Evolutionary conservation across 30 jellyfish, hydroid and myxozoan genomes (phyloP), one percentile per base, ranked within the genome.

Genomic region (Turritopsis dohrnii): DNA sequence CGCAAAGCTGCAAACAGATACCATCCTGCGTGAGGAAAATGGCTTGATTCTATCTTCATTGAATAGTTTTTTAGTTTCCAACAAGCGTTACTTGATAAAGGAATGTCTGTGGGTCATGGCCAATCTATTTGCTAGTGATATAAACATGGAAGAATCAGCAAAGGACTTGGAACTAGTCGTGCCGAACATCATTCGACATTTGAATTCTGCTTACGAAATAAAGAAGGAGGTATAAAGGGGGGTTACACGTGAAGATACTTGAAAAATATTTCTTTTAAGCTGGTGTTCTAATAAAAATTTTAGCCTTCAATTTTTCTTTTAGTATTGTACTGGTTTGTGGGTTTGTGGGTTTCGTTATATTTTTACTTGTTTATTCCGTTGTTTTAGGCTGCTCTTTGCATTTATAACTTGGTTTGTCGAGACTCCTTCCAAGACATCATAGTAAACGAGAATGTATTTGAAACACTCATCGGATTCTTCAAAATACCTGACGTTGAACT

Each of bases 21-120:
- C 81, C 21, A 7, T 60, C 26, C 65, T 80, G 16, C 52, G 72
- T 29, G 21, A 41, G 24, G 89, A 82, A 29, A 82, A 65, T 66
- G 89, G 87, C 20, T 18, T 23, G 25, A 28, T 89, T 8, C 31
- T 82, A 0, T 9, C 29, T 29, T 52, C 90, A 18, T 71, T 87
- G 74, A 86, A 52, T 20, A 76, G 66, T 8, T 77, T 74, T 54
- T n/a, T 82, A n/a, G 52, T 77, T 19, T 85, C 87, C 54, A 86
- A 83, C 73, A 75, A 82, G 52, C 60, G 66, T 7, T 90, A 90
- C 71, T 28, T 90, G 31, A 86, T 86, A 19, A 83, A 86, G 79
- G 97, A 90, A 73, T 52, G 90, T 23, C 83, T 86, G 25, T 90
- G 97, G 97, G 90, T 73, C 23, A 41, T 84, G 29, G 80, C 96